Base-by-base conservation (phyloP, 2,113 vertebrate species). In the Thymallus thymallus region DNA sequence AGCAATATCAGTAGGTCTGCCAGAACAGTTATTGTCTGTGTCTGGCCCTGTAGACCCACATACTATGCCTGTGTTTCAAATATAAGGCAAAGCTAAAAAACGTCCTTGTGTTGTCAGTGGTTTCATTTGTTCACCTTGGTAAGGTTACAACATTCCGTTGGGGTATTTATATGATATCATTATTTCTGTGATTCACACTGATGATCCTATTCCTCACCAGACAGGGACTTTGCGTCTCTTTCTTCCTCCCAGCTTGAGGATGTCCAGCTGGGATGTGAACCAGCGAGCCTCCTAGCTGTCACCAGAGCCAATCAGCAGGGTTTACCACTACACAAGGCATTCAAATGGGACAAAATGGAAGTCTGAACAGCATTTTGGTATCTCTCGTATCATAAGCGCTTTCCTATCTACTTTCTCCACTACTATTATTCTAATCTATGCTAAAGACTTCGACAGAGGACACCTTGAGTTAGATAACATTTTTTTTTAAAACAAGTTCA, bases 1-100 rank as follows among this genome's bases (percentile, higher is more conserved):
- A 90, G 87, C 89, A 90, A 88, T 87, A 89, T 78, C 51, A 73
- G 45, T 1, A 10, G n/a, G 58, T 82, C n/a, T 68, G 63, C 79
- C 71, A 48, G 75, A 82, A 81, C 67, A 69, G 71, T 74, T 74
- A 71, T 3, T 68, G 55, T 64, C 70, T 77, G 68, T 76, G 77
- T 83, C 29, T 51, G 58, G 71, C 16, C 56, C 69, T 82, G 80
- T 83, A 22, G 14, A 74, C 67, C 65, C 76, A 72, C 26, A 26
- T 2, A 26, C 65, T 74, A 77, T 80, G 82, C 73, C 83, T 68
- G 78, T 79, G 82, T 85, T 80, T 73, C 68, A 84, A 84, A 82
- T 87, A 82, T 80, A 78, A 81, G 73, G 77, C 26, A 76, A 83
- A 82, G 5, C 46, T 24, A 68, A 68, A 46, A 1, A n/a, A 6